Conservation (phyloP, 2,888 invertebrate species). For the Peribatodes rhomboidaria region DNA sequence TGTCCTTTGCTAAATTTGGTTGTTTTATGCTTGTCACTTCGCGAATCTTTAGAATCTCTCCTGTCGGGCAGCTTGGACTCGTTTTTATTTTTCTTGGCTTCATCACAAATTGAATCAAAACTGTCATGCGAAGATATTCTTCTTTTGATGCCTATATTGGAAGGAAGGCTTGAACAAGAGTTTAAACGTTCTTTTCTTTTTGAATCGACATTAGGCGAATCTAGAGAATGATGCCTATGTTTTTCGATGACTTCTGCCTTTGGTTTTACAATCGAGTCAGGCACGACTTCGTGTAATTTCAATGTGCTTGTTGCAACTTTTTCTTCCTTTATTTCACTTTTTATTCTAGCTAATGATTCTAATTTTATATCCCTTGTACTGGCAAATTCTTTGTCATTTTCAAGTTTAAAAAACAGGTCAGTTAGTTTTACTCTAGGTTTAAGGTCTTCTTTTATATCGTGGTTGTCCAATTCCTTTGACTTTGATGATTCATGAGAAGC, state of each 20-base stretch:
- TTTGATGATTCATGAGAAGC: slow-evolving; percentile 78
- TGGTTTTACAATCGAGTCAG: slow-evolving; percentile 58
- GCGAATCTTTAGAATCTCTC: slow-evolving; percentile 90
- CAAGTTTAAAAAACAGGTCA: slow-evolving; percentile 81
- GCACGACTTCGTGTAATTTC: slow-evolving; percentile 44
- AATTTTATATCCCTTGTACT: slow-evolving; percentile 51
- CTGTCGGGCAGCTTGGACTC: slow-evolving; percentile 86
- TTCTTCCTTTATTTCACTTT: slow-evolving; percentile 82
- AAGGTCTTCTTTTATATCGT: slow-evolving; percentile 73
- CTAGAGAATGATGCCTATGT: slow-evolving; percentile 81
- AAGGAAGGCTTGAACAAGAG: slow-evolving; percentile 87
- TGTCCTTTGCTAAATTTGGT: slow-evolving; percentile 87
- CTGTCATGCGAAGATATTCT: slow-evolving; percentile 93
- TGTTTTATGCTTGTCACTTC: slow-evolving; percentile 77
- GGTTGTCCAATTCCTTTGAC: slow-evolving; percentile 71
- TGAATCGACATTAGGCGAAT: slow-evolving; percentile 76
- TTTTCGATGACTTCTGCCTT: slow-evolving; percentile 74
- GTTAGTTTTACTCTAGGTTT: slow-evolving; percentile 72
- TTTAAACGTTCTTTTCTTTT: slow-evolving; percentile 88
- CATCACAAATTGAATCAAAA: slow-evolving; percentile 85
- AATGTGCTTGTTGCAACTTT: slow-evolving; percentile 59
- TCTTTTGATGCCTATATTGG: slow-evolving; percentile 89
- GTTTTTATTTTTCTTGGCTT: slow-evolving; percentile 88
- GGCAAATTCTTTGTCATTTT: slow-evolving; percentile 78
- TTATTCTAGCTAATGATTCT: slow-evolving; percentile 59